Percentiles rank a stretch among this genome's conserved stretches.
These are phyloP conservation scores for Manis javanica DNA, from an alignment of 2,797 vertebrate genomes.

Conservation along the genomic window DNA sequence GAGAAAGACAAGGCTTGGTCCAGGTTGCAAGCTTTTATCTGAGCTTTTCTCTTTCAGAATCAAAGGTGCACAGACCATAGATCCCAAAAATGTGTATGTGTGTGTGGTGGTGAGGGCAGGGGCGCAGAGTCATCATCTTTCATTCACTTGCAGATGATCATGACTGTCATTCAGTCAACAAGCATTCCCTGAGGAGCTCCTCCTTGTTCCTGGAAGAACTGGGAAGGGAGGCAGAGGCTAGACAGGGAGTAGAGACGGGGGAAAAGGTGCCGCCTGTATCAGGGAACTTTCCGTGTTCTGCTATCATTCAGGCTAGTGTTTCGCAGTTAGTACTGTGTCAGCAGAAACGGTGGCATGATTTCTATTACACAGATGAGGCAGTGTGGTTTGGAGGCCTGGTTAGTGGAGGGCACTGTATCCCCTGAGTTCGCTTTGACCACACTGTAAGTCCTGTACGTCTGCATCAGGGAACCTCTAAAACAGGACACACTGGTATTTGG, in stretches of 20 bases:
- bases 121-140: background rate
- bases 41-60: background rate
- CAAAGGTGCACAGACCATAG: background rate
- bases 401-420: background rate
- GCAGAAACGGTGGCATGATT: background rate
- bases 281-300: background rate
- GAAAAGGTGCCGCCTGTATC: no score
- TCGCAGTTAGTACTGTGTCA: background rate
- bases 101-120: no score
- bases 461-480: background rate
- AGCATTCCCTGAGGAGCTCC: background rate
- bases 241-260: background rate
- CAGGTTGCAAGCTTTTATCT: background rate
- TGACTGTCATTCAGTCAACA: background rate
- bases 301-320: background rate
- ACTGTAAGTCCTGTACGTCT: background rate
- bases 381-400: background rate
- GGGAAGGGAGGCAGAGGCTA: background rate
- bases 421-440: background rate
- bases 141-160: background rate
- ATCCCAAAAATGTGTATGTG: background rate
- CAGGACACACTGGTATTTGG: background rate
- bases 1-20: background rate
- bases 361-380: background rate
- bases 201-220: background rate